Evolutionary conservation across 2,797 vertebrate species (phyloP), one percentile per base, ranked within the genome.

Genomic region (Spea hammondii): DNA sequence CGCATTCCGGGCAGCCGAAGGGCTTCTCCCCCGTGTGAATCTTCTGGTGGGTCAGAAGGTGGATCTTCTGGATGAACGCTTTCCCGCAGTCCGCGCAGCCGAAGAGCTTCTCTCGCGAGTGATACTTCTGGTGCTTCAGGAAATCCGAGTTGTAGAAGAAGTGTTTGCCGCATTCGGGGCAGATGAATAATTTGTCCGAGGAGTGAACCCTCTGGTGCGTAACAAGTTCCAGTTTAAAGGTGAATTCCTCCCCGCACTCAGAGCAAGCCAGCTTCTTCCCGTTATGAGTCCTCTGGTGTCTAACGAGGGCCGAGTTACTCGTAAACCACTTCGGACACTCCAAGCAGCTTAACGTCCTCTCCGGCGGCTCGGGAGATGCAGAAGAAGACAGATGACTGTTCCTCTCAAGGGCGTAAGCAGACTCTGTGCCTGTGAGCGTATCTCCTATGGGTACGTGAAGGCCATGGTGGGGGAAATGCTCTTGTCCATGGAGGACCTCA

Each of bases 251-350:
- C 4, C 78, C 78, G 9, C 78, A 79, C 10, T 79, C 72, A 0
- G 64, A n/a, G 44, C 78, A 79, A 0, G 72, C 64, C 14, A 79
- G 51, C 49, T 66, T 70, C 49, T 74, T 72, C 48, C 72, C n/a
- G 5, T 47, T n/a, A 72, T 79, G 78, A 47, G 67, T 44, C 32
- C 54, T 74, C 49, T 67, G 65, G 45, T 79, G 78, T 13, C 62
- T 66, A 0, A 66, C 72, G 32, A 79, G 74, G n/a, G 62, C 59
- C 0, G 72, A 69, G 4, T 66, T 50, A 9, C 72, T 55, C 4
- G 74, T 45, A 53, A 79, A 79, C 7, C 44, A 47, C 44, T 79
- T 73, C 0, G 47, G 48, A 44, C 78, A 79, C 48, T 77, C 76
- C 0, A 69, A 71, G 59, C 76, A 77, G 4, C 45, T 65, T 32